A percentile compares a stretch with the other conserved stretches of the same genome.
Evolutionary conservation across 2,888 invertebrate species (phyloP).

Genomic region (Neoaliturus tenellus): DNA sequence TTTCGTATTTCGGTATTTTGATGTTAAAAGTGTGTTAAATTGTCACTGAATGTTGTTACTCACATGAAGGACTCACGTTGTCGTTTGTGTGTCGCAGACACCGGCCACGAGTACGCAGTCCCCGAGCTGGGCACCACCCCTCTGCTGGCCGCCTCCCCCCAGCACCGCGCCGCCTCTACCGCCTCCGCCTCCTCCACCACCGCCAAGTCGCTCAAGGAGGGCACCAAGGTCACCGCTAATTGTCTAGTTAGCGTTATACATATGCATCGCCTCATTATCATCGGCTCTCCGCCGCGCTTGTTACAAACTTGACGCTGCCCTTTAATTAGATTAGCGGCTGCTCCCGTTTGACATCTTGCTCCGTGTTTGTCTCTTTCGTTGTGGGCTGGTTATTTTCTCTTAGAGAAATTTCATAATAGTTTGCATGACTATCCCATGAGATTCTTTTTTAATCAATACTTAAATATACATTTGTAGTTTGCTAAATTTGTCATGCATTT

Average conservation of each 20-base stretch:
- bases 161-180: constrained; percentile 74
- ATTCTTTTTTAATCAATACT: too few relatives aligned
- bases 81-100: constrained; percentile 74
- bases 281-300: neutral
- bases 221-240: constrained; percentile 71
- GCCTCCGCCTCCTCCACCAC: constrained; percentile 70
- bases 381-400: neutral
- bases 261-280: constrained; percentile 25
- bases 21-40: too few relatives aligned
- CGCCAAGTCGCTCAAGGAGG: constrained; percentile 68
- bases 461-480: too few relatives aligned
- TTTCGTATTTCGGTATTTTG: too few relatives aligned
- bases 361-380: constrained; percentile 57
- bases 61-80: neutral
- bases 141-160: constrained; percentile 76
- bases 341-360: constrained; percentile 1
- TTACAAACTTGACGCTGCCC: neutral
- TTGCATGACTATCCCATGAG: too few relatives aligned
- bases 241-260: constrained; percentile 35
- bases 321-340: neutral
- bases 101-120: constrained; percentile 86
- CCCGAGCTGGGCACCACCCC: constrained; percentile 74
- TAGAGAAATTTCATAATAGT: too few relatives aligned
- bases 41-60: neutral
- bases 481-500: too few relatives aligned